These are phyloP conservation scores for Malthinus flaveolus DNA, from an alignment of 2,888 invertebrate genomes.

Conservation along the genomic window DNA sequence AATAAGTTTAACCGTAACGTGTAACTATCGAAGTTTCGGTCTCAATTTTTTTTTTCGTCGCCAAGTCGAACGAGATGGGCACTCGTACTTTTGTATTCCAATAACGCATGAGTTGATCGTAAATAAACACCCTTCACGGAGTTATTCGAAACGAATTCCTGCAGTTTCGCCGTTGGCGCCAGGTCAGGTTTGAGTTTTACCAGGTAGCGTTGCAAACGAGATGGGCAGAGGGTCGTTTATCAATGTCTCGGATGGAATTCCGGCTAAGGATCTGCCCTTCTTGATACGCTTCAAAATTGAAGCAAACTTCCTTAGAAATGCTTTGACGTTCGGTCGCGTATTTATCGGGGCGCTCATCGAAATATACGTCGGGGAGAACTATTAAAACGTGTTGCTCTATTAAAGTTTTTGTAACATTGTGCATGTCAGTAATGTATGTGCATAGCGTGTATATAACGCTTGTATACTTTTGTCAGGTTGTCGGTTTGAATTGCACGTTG, in stretches of 20 bases:
- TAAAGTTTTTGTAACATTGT: slow-evolving; percentile 12
- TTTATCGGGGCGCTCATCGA: slow-evolving; percentile 24
- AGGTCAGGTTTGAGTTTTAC: slow-evolving; percentile 36
- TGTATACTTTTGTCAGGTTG: slow-evolving; percentile 31
- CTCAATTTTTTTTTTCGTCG: slow-evolving; percentile 17
- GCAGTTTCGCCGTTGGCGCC: slow-evolving; percentile 22
- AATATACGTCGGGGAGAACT: slow-evolving; percentile 29
- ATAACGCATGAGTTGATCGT: slow-evolving; percentile 43
- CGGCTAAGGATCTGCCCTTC: slow-evolving; percentile 18
- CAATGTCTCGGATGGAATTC: slow-evolving; percentile 38
- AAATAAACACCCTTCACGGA: slow-evolving; percentile 44
- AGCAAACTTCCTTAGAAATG: slow-evolving; percentile 28
- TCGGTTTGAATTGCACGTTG: slow-evolving; percentile 31
- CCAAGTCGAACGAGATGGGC: slow-evolving; percentile 24
- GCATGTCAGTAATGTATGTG: slow-evolving; percentile 14
- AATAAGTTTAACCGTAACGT: too few species aligned
- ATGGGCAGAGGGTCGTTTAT: slow-evolving; percentile 38
- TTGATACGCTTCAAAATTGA: slow-evolving; percentile 38
- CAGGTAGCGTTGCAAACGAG: slow-evolving; percentile 39
- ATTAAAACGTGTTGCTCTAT: slow-evolving; percentile 11
- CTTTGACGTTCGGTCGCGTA: slow-evolving; percentile 34
- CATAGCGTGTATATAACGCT: slow-evolving; percentile 31
- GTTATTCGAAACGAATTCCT: slow-evolving; percentile 40
- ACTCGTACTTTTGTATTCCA: slow-evolving; percentile 41
- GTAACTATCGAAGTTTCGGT: slow-evolving; percentile 4